Conservation (phyloP, 1,140 invertebrate genomes). For the Temnothorax curvispinosus region DNA sequence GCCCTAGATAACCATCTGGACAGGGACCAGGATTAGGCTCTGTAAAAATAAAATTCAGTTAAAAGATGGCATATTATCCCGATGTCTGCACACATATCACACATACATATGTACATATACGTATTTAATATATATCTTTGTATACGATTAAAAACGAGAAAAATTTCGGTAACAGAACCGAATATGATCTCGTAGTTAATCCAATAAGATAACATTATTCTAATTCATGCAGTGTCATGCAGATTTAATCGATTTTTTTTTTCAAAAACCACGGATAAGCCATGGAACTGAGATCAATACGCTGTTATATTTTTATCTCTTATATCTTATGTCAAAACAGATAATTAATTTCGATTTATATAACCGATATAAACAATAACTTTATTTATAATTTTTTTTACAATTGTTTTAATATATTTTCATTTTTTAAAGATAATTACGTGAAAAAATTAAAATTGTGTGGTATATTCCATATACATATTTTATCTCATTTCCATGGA, state of each 20-base stretch:
- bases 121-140: conserved; percentile 11
- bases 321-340: not conserved
- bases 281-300: not conserved
- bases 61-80: conserved; percentile 19
- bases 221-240: conserved; percentile 21
- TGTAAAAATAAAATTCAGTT: conserved; percentile 81
- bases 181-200: not conserved
- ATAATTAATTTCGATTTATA: not conserved
- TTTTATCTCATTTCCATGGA: not conserved
- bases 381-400: not conserved
- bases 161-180: not conserved
- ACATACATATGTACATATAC: not conserved
- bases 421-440: not conserved
- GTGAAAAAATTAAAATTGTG: not conserved
- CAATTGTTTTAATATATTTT: not conserved
- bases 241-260: not conserved
- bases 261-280: not conserved
- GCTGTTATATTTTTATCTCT: conserved; percentile 1
- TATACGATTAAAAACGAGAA: not conserved
- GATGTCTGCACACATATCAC: not conserved
- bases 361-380: not conserved
- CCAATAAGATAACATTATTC: conserved; percentile 20
- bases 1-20: conserved; percentile 94
- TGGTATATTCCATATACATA: not conserved
- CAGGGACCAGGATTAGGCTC: conserved; percentile 96